Conservation (phyloP, 2,888 invertebrate species). For the Dryococelus australis region DNA sequence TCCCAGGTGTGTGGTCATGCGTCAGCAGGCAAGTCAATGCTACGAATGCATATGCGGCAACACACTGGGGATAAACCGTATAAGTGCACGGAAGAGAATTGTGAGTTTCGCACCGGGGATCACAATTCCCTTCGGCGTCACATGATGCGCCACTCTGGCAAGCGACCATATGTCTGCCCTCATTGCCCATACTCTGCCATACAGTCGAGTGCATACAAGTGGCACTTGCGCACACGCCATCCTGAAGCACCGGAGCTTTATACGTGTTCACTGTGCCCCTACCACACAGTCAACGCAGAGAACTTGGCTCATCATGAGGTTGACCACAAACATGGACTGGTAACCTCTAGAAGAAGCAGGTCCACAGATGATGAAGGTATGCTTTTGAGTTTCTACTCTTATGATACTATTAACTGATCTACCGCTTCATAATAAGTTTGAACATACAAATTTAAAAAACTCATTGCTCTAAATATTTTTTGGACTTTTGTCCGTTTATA, state of each 20-base stretch:
- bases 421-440: too few relatives aligned
- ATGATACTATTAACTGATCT: too few relatives aligned
- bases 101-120: slow-evolving; percentile 75
- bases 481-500: too few relatives aligned
- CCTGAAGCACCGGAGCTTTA: slow-evolving; percentile 61
- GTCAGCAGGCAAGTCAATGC: slow-evolving; percentile 73
- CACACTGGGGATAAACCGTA: slow-evolving; percentile 83
- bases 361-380: slow-evolving; percentile 20
- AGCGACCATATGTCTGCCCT: slow-evolving; percentile 69
- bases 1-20: slow-evolving; percentile 70
- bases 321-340: slow-evolving; percentile 63
- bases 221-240: slow-evolving; percentile 65
- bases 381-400: not conserved
- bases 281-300: slow-evolving; percentile 66
- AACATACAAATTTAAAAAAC: too few relatives aligned
- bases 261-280: slow-evolving; percentile 64
- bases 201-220: slow-evolving; percentile 72
- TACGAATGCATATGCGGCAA: slow-evolving; percentile 74
- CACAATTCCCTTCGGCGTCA: slow-evolving; percentile 76
- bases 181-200: slow-evolving; percentile 74
- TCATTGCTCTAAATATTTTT: too few relatives aligned
- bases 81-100: slow-evolving; percentile 67
- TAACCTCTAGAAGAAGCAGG: slow-evolving; percentile 43
- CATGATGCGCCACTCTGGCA: slow-evolving; percentile 67
- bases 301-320: slow-evolving; percentile 63